Base-by-base conservation (phyloP, 2,888 invertebrate genomes). In the Alloplasta piceator region DNA sequence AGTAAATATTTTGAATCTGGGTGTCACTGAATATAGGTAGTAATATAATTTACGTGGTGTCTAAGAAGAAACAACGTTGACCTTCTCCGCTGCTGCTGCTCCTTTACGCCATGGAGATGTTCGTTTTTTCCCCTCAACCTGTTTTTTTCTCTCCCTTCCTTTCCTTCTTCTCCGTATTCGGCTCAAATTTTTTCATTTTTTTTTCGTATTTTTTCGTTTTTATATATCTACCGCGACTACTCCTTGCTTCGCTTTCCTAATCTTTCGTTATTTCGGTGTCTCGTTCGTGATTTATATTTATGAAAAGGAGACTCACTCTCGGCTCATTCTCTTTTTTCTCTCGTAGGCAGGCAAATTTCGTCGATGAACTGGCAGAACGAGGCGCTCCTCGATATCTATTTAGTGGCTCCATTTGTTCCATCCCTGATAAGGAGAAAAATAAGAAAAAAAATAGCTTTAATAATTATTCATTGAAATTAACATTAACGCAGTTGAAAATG, bases 391-490 rank as follows among this genome's bases (percentile, higher is more conserved):
- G 56, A 58, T 56, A n/a, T 50, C 39, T 56, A 83, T 85, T 84
- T 88, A 92, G 80, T 92, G 91, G 76, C 93, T 93, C 94, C 94
- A 94, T 89, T 94, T 93, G 87, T 92, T 93, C 94, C 94, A 94
- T 85, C 93, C 93, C 94, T 94, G 89, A 75, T 92, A 91, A 82
- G 85, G 80, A 88, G 89, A 6, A 85, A 85, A 87, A 83, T 67
- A 76, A 82, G 52, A 52, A 50, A 48, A 50, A 48, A 12, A 16
- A 39, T 14, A 4, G 3, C 26, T 26, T 26, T 26, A 26, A 26
- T 26, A 26, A 26, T 26, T 26, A 43, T 48, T 39, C 4, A 36
- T 48, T 2, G 26, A 26, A 26, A 26, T 26, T 26, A 26, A 26
- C 26, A 26, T 26, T 26, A 2, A 26, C 3, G 26, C 26, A 26